Conservation (phyloP, 2,113 vertebrate genomes). For the Pica pica region DNA sequence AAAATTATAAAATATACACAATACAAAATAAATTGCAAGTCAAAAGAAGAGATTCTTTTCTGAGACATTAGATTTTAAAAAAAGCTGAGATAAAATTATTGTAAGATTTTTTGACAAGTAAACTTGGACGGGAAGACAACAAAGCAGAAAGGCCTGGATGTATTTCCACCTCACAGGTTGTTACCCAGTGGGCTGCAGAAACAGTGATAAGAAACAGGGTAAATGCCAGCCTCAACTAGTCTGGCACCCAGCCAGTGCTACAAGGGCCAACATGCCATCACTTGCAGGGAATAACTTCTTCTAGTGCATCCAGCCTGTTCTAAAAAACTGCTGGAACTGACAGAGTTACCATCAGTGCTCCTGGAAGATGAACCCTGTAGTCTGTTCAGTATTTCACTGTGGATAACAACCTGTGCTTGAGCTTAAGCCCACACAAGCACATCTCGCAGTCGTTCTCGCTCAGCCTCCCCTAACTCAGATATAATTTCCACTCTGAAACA, state of each 20-base stretch:
- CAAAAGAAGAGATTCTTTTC: not conserved
- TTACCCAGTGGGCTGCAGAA: not conserved
- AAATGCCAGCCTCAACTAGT: not conserved
- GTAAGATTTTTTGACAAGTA: not conserved
- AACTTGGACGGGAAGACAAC: not conserved
- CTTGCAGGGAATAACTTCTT: not conserved
- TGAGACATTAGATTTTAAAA: not conserved
- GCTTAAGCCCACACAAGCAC: not conserved
- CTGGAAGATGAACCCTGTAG: not conserved
- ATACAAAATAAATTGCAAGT: not conserved
- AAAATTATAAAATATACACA: not conserved
- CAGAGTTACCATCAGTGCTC: not conserved
- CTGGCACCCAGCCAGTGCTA: not conserved
- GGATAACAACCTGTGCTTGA: not conserved
- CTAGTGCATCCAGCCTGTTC: not conserved
- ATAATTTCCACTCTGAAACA: not conserved
- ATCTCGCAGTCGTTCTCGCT: not conserved
- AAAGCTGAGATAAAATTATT: not conserved
- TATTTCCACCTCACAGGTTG: not conserved
- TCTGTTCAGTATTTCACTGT: not conserved
- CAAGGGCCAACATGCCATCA: not conserved
- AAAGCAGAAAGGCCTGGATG: not conserved
- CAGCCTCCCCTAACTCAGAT: not conserved
- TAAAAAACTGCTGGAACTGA: not conserved
- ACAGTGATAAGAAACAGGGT: not conserved